A percentile compares a stretch with the other conserved stretches of the same genome.
These are phyloP conservation scores for Polietes domitor DNA, from an alignment of 2,888 invertebrate species.

Conservation along the genomic window DNA sequence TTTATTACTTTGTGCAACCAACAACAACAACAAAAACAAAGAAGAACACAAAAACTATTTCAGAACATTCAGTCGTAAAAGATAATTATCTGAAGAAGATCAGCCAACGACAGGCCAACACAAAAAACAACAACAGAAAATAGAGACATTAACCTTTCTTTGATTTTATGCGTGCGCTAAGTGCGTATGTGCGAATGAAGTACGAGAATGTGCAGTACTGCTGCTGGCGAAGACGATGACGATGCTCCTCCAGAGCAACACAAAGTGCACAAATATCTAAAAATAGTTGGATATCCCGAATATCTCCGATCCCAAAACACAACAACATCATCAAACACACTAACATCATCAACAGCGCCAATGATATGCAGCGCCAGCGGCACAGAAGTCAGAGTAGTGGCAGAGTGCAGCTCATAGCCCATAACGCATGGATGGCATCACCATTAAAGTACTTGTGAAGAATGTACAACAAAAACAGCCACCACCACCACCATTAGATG, in stretches of 20 bases:
- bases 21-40: not conserved
- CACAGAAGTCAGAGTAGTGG: too few species aligned
- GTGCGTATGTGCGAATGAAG: slow-evolving; percentile 38
- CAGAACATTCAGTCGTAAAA: slow-evolving; percentile 13
- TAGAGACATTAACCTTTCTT: slow-evolving; percentile 53
- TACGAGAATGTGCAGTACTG: slow-evolving; percentile 6
- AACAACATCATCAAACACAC: too few species aligned
- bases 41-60: not conserved
- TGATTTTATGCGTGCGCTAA: slow-evolving; percentile 26
- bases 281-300: slow-evolving; percentile 42
- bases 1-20: not conserved
- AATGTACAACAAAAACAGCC: not conserved
- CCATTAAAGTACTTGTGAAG: slow-evolving; percentile 5
- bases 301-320: not conserved
- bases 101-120: not conserved
- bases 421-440: not conserved
- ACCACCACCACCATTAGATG: slow-evolving; percentile 38
- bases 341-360: not conserved
- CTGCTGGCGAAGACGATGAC: not conserved
- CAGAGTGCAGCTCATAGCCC: not conserved
- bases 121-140: not conserved
- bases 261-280: slow-evolving; percentile 41
- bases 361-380: slow-evolving; percentile 28
- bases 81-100: slow-evolving; percentile 4
- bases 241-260: not conserved